Percentiles rank a stretch among this genome's conserved stretches.
Conservation (phyloP, 1,140 invertebrate genomes). For the Asobara japonica region DNA sequence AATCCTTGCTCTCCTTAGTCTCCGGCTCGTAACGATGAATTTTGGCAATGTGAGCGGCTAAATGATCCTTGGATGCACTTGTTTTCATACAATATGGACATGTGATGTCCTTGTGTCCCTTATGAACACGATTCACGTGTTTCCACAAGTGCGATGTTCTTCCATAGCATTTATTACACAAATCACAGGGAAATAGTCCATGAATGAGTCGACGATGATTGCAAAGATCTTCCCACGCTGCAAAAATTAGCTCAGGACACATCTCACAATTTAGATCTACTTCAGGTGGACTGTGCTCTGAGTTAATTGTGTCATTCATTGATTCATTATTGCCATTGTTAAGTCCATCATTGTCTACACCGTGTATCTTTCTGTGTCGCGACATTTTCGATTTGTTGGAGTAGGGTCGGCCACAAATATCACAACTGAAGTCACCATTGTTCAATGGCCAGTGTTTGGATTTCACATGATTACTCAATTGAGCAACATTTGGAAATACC, state of each 20-base stretch:
- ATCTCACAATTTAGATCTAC: slow-evolving; percentile 62
- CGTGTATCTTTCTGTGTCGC: slow-evolving; percentile 67
- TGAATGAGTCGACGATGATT: slow-evolving; percentile 69
- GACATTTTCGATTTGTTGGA: slow-evolving; percentile 70
- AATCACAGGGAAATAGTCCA: slow-evolving; percentile 71
- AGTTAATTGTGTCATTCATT: slow-evolving; percentile 23
- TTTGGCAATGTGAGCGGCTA: slow-evolving; percentile 70
- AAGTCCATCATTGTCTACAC: slow-evolving; percentile 45
- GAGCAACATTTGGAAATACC: slow-evolving; percentile 64
- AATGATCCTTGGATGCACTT: slow-evolving; percentile 70
- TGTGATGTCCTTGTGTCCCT: slow-evolving; percentile 71
- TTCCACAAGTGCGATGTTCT: slow-evolving; percentile 74
- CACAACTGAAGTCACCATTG: slow-evolving; percentile 68
- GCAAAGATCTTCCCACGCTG: slow-evolving; percentile 66
- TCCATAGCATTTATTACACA: slow-evolving; percentile 73
- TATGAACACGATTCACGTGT: slow-evolving; percentile 72
- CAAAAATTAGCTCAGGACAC: slow-evolving; percentile 61
- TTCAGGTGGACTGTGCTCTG: slow-evolving; percentile 22
- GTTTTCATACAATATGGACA: slow-evolving; percentile 71
- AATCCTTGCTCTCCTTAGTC: slow-evolving; percentile 33
- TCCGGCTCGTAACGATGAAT: slow-evolving; percentile 67
- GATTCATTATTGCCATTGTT: slow-evolving; percentile 31
- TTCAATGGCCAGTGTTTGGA: slow-evolving; percentile 65
- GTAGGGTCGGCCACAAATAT: slow-evolving; percentile 68
- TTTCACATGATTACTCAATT: slow-evolving; percentile 64